Percentiles rank a stretch among this genome's conserved stretches.
These are phyloP conservation scores for Drosophila anomelani DNA, from an alignment of 2,888 invertebrate genomes.

Conservation along the genomic window DNA sequence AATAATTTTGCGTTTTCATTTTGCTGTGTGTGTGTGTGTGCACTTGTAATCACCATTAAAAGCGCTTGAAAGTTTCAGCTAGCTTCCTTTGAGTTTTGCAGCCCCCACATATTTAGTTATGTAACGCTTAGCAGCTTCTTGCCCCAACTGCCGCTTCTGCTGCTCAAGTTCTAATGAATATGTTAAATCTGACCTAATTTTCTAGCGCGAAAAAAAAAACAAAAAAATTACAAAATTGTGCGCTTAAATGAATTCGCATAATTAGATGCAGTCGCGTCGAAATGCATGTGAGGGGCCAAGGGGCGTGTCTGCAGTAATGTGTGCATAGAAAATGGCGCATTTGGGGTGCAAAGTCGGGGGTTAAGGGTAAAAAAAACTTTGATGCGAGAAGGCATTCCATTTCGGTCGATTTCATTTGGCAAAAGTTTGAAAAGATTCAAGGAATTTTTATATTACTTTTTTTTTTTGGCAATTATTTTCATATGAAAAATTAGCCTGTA, in stretches of 20 bases:
- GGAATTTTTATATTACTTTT: background rate
- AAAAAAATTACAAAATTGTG: conserved; percentile 48
- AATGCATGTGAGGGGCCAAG: background rate
- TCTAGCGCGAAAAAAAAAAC: conserved; percentile 25
- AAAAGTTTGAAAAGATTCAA: conserved; percentile 19
- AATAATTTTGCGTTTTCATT: conserved; percentile 65
- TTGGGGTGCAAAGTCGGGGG: conserved; percentile 19
- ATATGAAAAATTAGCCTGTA: conserved; percentile 1
- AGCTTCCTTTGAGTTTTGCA: conserved; percentile 69
- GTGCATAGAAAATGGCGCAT: conserved; percentile 25
- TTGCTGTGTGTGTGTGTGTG: conserved; percentile 37
- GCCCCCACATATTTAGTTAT: conserved; percentile 44
- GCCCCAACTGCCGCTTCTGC: conserved; percentile 4
- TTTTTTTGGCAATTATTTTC: background rate
- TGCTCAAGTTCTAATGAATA: conserved; percentile 69
- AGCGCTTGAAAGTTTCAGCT: conserved; percentile 63
- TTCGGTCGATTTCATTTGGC: conserved; percentile 15
- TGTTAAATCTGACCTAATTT: conserved; percentile 81
- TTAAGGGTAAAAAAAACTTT: conserved; percentile 18
- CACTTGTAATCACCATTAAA: conserved; percentile 79
- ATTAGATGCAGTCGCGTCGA: conserved; percentile 65
- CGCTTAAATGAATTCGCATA: conserved; percentile 79
- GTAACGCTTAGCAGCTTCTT: conserved; percentile 12
- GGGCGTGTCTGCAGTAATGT: conserved; percentile 27
- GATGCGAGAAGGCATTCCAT: background rate